phyloP scores from a whole-genome alignment of 1,140 invertebrate genomes.

The Meloidogyne hapla region DNA sequence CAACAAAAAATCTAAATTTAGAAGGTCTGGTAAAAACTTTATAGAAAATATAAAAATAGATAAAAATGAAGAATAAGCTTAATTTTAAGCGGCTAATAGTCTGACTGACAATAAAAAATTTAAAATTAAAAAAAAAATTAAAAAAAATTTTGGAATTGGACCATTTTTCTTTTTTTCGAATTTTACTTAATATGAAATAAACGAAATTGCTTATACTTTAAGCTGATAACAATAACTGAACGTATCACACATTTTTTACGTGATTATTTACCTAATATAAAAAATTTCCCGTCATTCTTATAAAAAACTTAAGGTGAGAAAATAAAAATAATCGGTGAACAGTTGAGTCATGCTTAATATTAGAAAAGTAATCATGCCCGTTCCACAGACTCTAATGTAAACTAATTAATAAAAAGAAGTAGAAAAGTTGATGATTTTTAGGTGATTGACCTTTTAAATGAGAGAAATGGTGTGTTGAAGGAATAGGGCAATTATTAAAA shows the following conservation, averaged over 20 bases:
- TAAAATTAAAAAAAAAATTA: no score
- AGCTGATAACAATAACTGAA: not conserved
- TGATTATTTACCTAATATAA: not conserved
- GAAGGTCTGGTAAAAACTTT: not conserved
- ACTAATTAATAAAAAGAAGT: no score
- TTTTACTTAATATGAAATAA: slow-evolving; percentile 2
- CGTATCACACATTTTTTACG: not conserved
- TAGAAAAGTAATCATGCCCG: no score
- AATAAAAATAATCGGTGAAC: not conserved
- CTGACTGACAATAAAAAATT: not conserved
- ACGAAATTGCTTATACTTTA: not conserved
- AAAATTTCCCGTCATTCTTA: not conserved
- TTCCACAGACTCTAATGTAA: no score
- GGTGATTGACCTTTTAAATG: not conserved
- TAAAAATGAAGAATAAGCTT: not conserved
- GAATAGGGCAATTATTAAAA: no score
- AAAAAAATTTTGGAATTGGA: no score
- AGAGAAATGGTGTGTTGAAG: not conserved
- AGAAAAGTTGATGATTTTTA: no score
- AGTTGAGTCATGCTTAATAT: not conserved
- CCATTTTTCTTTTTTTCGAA: not conserved
- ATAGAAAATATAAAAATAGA: not conserved
- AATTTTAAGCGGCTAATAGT: not conserved
- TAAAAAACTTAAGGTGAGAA: not conserved
- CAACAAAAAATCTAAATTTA: not conserved